Conservation (phyloP, 2,797 vertebrate species). For the Labroides dimidiatus region DNA sequence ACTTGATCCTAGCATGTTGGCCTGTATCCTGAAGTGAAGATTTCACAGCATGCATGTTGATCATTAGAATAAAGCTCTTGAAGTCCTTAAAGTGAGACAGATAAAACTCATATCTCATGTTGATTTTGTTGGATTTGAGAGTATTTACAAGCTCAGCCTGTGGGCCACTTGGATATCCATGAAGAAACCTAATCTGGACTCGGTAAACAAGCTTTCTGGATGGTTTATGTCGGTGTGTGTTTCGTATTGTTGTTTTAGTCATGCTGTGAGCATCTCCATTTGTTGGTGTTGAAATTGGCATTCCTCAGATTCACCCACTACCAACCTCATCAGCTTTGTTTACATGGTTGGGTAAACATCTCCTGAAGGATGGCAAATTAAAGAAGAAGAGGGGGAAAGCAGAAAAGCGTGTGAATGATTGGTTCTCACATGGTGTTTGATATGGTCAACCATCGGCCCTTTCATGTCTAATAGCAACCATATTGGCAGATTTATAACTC, state of each 20-base stretch:
- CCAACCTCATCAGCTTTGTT: constrained; percentile 57
- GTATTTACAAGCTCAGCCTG: constrained; percentile 34
- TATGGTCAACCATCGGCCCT: constrained; percentile 33
- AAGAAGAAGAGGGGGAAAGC: background rate
- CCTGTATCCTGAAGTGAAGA: background rate
- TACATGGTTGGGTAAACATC: constrained; percentile 41
- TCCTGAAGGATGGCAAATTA: constrained; percentile 35
- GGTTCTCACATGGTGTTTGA: constrained; percentile 37
- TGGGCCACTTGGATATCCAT: constrained; percentile 16
- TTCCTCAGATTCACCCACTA: constrained; percentile 39
- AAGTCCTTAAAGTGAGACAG: constrained; percentile 4
- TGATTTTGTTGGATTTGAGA: constrained; percentile 18
- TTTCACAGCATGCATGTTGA: background rate
- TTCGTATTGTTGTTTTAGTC: constrained; percentile 53
- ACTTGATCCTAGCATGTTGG: constrained; percentile 3
- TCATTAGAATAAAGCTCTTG: background rate
- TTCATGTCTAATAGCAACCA: constrained; percentile 55
- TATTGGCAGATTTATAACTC: constrained; percentile 48
- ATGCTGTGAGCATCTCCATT: constrained; percentile 46
- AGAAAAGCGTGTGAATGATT: constrained; percentile 32
- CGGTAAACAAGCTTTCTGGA: constrained; percentile 59
- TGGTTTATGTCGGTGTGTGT: constrained; percentile 58
- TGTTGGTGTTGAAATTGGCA: constrained; percentile 47
- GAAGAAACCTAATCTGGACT: constrained; percentile 37
- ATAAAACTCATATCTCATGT: constrained; percentile 15